Evolutionary conservation across 1,140 invertebrate species (phyloP).

Genomic region (Tribolium castaneum): DNA sequence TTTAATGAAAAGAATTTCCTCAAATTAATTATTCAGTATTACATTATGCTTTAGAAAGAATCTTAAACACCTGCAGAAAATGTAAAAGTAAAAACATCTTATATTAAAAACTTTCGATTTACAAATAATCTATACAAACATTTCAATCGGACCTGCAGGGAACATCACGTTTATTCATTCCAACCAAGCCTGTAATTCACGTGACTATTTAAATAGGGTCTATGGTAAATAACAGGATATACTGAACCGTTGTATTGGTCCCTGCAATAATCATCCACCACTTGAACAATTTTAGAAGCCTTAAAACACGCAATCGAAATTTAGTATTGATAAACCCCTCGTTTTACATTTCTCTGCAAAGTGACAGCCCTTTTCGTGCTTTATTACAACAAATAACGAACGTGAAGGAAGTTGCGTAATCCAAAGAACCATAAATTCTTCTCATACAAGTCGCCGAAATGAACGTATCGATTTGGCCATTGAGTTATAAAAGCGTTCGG

Average conservation of each 20-base stretch:
- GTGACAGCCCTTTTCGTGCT: neutral
- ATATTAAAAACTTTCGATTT: neutral
- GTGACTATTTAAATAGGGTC: neutral
- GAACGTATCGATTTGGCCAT: neutral
- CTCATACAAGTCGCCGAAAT: neutral
- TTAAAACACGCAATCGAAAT: neutral
- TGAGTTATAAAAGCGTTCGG: constrained; percentile 7
- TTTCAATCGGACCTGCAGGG: neutral
- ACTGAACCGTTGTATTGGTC: neutral
- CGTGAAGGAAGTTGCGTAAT: constrained; percentile 6
- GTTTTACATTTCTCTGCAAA: too few species aligned
- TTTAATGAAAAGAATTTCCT: too few species aligned
- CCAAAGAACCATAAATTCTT: constrained; percentile 27
- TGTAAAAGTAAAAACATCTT: neutral
- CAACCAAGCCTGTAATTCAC: neutral
- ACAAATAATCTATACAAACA: neutral
- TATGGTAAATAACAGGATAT: neutral
- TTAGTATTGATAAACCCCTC: neutral
- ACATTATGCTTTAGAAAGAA: too few species aligned
- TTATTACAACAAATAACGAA: neutral
- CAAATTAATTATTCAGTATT: too few species aligned
- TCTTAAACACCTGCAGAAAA: too few species aligned
- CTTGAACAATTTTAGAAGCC: neutral
- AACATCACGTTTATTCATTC: neutral
- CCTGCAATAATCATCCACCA: neutral